Evolutionary conservation across 2,113 vertebrate species (phyloP).

Genomic region (Numenius arquata): DNA sequence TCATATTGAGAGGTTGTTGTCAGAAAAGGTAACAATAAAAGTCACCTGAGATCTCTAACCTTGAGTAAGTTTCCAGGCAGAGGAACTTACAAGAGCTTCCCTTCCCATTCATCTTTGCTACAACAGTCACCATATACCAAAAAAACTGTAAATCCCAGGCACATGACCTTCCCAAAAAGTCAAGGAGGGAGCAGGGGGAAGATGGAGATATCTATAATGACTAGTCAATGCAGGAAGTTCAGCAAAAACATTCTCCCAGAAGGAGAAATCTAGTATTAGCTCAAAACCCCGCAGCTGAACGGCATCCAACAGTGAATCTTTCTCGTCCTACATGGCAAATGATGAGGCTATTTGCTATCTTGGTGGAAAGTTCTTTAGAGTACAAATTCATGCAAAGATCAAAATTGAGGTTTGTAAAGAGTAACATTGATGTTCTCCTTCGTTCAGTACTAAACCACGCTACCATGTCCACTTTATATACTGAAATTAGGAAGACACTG

Average conservation of each 20-base stretch:
- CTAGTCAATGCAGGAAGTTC: background rate
- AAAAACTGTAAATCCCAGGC: slow-evolving; percentile 2
- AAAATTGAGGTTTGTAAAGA: background rate
- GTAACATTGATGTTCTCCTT: background rate
- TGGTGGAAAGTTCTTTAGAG: background rate
- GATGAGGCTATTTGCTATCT: background rate
- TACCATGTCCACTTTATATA: background rate
- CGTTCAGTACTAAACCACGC: background rate
- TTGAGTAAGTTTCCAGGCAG: background rate
- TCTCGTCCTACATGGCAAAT: background rate
- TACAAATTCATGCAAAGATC: background rate
- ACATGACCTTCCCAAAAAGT: slow-evolving; percentile 11
- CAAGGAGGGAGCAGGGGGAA: background rate
- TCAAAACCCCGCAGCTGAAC: background rate
- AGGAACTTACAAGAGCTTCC: background rate
- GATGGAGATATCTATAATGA: background rate
- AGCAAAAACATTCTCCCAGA: background rate
- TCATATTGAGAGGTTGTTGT: background rate
- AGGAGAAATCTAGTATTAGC: background rate
- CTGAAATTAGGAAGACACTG: background rate
- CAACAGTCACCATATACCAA: background rate
- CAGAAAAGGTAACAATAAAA: slow-evolving; percentile 40
- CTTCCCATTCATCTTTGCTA: slow-evolving; percentile 3
- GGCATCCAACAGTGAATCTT: background rate
- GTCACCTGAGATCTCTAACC: slow-evolving; percentile 2